Base-by-base conservation (phyloP, 2,113 vertebrate genomes). In the Struthidea cinerea region DNA sequence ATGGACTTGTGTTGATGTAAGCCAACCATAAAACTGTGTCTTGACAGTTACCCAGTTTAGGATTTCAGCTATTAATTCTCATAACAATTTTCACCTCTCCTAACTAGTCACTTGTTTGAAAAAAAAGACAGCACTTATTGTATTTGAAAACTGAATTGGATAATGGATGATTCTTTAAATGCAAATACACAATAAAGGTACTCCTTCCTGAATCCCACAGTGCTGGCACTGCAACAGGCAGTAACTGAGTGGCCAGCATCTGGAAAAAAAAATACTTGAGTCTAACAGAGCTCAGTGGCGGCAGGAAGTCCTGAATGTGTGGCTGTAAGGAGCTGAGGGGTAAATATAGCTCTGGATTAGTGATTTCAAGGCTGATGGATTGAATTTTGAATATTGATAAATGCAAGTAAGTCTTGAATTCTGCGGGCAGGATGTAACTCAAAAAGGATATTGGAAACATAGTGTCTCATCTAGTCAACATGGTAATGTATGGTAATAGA, bases 401-500 rank as follows among this genome's bases (percentile, higher is more conserved):
- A n/a, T 22, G 28, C 20, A 53, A 55, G 22, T 65, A 22, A 24
- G 42, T 35, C 33, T 64, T 46, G 61, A 52, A 41, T 52, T 84
- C 76, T 35, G 55, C 37, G 9, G 4, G 46, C 1, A 7, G 11
- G 52, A 35, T 32, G 15, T 35, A 61, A 82, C 64, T 87, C n/a
- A 32, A 18, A 49, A 47, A 28, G 35, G 57, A 24, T 23, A 24
- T 2, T 74, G 70, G 78, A 78, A 93, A 67, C 46, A 26, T 2
- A 28, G 53, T 8, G 33, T 27, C 49, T 88, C 28, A 42, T 30
- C 17, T 41, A 32, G 27, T 28, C 53, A 75, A 19, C 13, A 11
- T 0, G 0, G 33, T 18, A 17, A 27, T 0, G 0, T 33, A 9
- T 1, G 49, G 33, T 11, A 55, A 39, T 2, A 23, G 39, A 42